phyloP scores from a whole-genome alignment of 1,140 invertebrate genomes.

The Temnothorax curvispinosus region DNA sequence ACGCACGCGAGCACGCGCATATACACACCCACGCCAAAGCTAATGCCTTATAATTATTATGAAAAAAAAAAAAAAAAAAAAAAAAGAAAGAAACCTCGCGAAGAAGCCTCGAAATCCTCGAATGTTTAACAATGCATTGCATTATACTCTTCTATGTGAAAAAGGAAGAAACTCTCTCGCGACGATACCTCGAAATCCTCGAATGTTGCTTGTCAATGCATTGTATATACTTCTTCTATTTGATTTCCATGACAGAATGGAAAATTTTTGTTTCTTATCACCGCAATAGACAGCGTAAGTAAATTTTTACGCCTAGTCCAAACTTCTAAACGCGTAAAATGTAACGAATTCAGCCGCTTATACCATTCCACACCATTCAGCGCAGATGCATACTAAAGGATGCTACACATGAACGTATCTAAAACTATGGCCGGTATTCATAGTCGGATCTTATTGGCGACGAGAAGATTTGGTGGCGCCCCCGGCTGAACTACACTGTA shows the following conservation, averaged over 20 bases:
- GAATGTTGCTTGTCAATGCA: background rate
- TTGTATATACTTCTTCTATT: background rate
- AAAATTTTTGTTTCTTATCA: background rate
- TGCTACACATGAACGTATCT: too few species aligned
- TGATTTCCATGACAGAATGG: background rate
- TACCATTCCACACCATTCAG: too few species aligned
- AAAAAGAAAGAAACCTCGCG: background rate
- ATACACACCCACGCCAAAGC: background rate
- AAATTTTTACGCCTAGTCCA: background rate
- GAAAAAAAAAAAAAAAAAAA: too few species aligned
- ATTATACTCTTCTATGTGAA: too few species aligned
- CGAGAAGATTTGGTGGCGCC: too few species aligned
- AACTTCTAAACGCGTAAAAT: background rate
- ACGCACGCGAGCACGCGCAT: background rate
- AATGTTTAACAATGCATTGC: too few species aligned
- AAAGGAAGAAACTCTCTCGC: background rate
- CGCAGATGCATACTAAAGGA: too few species aligned
- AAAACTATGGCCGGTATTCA: too few species aligned
- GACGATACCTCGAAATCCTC: background rate
- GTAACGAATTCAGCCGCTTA: too few species aligned
- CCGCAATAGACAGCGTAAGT: background rate
- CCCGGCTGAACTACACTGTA: too few species aligned
- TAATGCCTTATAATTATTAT: background rate
- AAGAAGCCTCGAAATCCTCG: too few species aligned
- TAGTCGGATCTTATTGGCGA: too few species aligned